These are phyloP conservation scores for Epinephelus cyanopodus DNA, from an alignment of 2,113 vertebrate genomes.

Conservation along the genomic window DNA sequence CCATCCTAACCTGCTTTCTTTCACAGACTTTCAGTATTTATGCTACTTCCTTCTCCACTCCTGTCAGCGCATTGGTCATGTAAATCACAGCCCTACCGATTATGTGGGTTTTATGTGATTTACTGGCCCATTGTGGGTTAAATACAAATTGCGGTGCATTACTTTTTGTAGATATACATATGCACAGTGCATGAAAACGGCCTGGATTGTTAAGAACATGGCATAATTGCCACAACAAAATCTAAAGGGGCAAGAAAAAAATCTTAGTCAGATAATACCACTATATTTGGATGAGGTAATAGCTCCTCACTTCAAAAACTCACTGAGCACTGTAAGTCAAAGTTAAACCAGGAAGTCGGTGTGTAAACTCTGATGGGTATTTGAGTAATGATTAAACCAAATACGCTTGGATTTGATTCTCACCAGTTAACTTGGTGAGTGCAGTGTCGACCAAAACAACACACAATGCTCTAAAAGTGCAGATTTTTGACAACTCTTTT, in stretches of 20 bases:
- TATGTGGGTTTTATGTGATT: no score
- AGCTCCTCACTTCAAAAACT: background rate
- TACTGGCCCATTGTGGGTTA: no score
- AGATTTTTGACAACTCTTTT: background rate
- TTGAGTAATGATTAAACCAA: background rate
- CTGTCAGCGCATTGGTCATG: no score
- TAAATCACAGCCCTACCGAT: no score
- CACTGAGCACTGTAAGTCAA: background rate
- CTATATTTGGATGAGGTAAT: background rate
- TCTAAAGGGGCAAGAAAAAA: background rate
- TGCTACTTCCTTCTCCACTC: no score
- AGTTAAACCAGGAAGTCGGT: background rate
- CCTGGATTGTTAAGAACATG: background rate
- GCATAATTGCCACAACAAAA: background rate
- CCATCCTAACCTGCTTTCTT: no score
- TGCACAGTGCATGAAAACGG: no score
- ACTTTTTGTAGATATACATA: no score
- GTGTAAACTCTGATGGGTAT: background rate
- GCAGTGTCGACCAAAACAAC: background rate
- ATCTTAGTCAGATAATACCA: background rate
- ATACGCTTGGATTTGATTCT: background rate
- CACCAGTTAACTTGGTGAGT: background rate
- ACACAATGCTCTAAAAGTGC: background rate
- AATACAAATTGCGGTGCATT: no score
- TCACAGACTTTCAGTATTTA: no score